These are phyloP conservation scores for Helobdella robusta DNA, from an alignment of 2,888 invertebrate genomes.

Conservation along the genomic window DNA sequence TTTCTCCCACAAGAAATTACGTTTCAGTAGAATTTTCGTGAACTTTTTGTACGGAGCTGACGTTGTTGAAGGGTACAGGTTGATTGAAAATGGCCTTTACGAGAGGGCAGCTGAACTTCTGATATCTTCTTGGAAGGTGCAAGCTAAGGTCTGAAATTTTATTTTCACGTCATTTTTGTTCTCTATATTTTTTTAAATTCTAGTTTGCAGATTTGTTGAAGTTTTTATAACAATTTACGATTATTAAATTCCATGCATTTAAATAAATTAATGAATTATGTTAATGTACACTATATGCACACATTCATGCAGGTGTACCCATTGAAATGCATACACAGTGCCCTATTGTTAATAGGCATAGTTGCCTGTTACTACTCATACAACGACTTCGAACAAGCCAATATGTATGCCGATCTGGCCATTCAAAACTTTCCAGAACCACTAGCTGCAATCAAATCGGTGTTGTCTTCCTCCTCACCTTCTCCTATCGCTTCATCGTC, in stretches of 20 bases:
- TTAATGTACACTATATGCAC: not conserved
- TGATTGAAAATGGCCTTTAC: conserved; percentile 13
- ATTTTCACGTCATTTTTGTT: too few species aligned
- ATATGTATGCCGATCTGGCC: conserved; percentile 3
- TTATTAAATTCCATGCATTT: not conserved
- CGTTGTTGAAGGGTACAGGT: conserved; percentile 8
- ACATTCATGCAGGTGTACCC: not conserved
- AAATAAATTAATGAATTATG: not conserved
- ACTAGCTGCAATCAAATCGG: too few species aligned
- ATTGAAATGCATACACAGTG: not conserved
- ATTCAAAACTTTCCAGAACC: conserved; percentile 4
- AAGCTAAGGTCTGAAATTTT: conserved; percentile 5
- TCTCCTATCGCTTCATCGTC: too few species aligned
- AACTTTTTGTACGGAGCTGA: not conserved
- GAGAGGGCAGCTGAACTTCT: conserved; percentile 4
- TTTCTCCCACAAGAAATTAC: conserved; percentile 2
- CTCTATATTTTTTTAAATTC: too few species aligned
- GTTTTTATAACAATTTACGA: too few species aligned
- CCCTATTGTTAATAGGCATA: not conserved
- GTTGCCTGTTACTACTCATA: conserved; percentile 8
- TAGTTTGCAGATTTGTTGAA: too few species aligned
- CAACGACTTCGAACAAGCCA: not conserved
- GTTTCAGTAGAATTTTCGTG: not conserved
- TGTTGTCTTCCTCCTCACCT: too few species aligned
- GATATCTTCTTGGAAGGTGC: conserved; percentile 2